Conservation (phyloP, 2,797 vertebrate species). For the Acestrorhynchus altus region DNA sequence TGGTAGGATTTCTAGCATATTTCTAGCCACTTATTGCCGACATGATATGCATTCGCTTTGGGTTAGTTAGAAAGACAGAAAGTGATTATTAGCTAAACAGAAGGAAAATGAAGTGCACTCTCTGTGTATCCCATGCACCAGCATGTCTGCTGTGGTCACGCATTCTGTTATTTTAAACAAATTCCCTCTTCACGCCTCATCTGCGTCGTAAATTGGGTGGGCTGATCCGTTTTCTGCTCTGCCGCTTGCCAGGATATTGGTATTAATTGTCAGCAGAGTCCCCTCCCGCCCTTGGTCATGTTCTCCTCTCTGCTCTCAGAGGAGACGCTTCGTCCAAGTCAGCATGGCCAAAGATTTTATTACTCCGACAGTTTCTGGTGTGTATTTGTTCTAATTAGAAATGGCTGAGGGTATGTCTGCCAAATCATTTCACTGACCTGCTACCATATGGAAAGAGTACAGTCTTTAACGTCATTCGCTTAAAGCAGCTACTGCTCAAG, state of each 20-base stretch:
- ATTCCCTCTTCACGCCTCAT: slow-evolving; percentile 58
- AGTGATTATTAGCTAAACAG: slow-evolving; percentile 38
- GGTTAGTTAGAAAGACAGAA: slow-evolving; percentile 27
- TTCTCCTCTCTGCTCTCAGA: not conserved
- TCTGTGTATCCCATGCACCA: slow-evolving; percentile 34
- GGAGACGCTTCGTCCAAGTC: not conserved
- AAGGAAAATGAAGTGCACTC: slow-evolving; percentile 36
- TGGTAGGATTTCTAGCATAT: not conserved
- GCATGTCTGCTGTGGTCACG: slow-evolving; percentile 37
- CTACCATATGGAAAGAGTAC: not conserved
- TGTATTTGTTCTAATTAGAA: not conserved
- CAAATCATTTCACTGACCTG: not conserved
- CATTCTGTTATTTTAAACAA: slow-evolving; percentile 51
- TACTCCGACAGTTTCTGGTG: not conserved
- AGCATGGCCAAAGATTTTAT: not conserved
- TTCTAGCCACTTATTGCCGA: not conserved
- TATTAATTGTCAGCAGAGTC: slow-evolving; percentile 57
- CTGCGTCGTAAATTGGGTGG: slow-evolving; percentile 61
- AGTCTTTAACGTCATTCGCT: not conserved
- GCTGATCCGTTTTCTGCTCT: slow-evolving; percentile 56
- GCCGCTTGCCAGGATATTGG: slow-evolving; percentile 54
- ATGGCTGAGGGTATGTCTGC: not conserved
- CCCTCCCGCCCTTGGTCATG: slow-evolving; percentile 8
- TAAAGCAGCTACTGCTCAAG: not conserved
- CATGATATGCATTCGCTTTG: slow-evolving; percentile 8